Base-by-base conservation (phyloP, 2,113 vertebrate genomes). In the Triplophysa rosa region DNA sequence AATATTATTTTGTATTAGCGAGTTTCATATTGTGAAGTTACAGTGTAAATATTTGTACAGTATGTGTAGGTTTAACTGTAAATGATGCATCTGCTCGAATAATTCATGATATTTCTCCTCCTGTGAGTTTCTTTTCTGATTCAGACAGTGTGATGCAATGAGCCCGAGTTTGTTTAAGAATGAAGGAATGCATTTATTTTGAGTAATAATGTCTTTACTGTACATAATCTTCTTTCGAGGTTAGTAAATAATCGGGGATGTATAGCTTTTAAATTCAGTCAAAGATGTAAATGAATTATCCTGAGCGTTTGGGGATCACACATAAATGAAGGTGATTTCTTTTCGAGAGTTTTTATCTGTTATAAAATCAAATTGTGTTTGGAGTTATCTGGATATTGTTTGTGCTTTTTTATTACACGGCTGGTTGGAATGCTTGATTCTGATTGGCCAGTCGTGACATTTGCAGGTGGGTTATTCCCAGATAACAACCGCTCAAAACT, bases 181-280 rank as follows among this genome's bases (percentile, higher is more conserved):
- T 70, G 33, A 37, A 45, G 42, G 12, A 45, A 45, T 72, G n/a
- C 13, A 72, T 72, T 61, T 73, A 58, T 70, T 70, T 68, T 67
- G 33, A 45, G 37, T 54, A 40, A 42, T 45, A 45, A 45, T 11
- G 11, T 1, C 33, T 37, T 37, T 40, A n/a, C 33, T 37, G 33
- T 37, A 33, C 16, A 70, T 70, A 3, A 70, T 33, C 54, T 54
- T 47, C 16, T 13, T 54, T 54, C 10, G 19, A 33, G 12, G 24
- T 70, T 16, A 52, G 16, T 16, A 52, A n/a, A 33, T 33, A 54
- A 1, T 7, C 26, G 54, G 9, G 12, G 24, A 33, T 33, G 26
- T 8, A 70, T 42, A n/a, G 26, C 16, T 1, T 26, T 52, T 37
- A 37, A 52, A 19, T 52, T 17, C 13, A 17, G 23, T 49, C 11